Conservation (phyloP, 1,140 invertebrate species). For the Papilio polyxenes region DNA sequence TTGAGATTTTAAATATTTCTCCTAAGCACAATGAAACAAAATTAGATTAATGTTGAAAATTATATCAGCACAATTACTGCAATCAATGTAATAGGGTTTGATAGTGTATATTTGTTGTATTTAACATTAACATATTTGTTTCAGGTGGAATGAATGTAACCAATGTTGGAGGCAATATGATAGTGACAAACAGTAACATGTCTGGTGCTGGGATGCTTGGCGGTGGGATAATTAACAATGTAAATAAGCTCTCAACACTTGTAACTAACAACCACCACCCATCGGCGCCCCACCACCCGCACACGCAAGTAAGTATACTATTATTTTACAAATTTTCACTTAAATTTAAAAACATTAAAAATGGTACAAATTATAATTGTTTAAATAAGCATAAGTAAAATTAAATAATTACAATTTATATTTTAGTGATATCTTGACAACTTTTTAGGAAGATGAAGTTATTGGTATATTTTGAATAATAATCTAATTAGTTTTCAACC, state of each 20-base stretch:
- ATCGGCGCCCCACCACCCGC: constrained; percentile 68
- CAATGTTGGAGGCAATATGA: constrained; percentile 84
- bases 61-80: background rate
- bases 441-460: too few species aligned
- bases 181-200: constrained; percentile 86
- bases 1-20: background rate
- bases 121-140: constrained; percentile 39
- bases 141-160: constrained; percentile 83
- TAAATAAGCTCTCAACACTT: constrained; percentile 83
- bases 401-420: too few species aligned
- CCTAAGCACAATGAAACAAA: background rate
- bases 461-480: background rate
- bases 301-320: constrained; percentile 70
- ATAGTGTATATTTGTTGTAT: constrained; percentile 26
- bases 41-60: background rate
- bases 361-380: too few species aligned
- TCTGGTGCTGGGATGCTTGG: constrained; percentile 82
- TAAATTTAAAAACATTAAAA: background rate
- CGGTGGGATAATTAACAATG: constrained; percentile 84
- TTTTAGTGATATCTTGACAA: too few species aligned
- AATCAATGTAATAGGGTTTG: background rate
- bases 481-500: background rate
- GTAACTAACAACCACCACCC: constrained; percentile 79
- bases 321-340: background rate
- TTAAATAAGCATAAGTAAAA: too few species aligned